These are phyloP conservation scores for Oryzias dopingdopingensis DNA, from an alignment of 2,797 vertebrate species.

Conservation along the genomic window DNA sequence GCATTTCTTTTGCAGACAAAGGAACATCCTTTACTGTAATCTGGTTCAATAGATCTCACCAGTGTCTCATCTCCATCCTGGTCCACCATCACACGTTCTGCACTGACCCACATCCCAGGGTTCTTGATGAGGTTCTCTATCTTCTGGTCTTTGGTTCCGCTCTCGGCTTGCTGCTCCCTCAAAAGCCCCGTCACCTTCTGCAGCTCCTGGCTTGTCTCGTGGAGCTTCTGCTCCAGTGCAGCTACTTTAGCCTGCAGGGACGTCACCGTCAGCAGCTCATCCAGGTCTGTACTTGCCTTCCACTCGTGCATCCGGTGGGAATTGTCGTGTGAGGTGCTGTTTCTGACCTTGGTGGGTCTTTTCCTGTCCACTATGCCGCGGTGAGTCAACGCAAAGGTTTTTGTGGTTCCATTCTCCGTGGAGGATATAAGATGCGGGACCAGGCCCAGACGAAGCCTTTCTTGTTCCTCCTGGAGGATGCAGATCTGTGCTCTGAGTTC, in stretches of 20 bases:
- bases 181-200: slow-evolving; percentile 73
- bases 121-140: slow-evolving; percentile 76
- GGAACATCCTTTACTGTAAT: slow-evolving; percentile 5
- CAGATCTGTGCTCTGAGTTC: slow-evolving; percentile 74
- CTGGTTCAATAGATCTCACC: slow-evolving; percentile 21
- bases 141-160: slow-evolving; percentile 77
- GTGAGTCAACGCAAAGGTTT: slow-evolving; percentile 11
- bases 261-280: slow-evolving; percentile 59
- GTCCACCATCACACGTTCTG: slow-evolving; percentile 42
- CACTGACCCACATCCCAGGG: slow-evolving; percentile 64
- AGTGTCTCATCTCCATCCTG: slow-evolving; percentile 38
- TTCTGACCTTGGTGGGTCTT: slow-evolving; percentile 35
- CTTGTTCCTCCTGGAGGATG: slow-evolving; percentile 71
- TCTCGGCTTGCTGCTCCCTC: slow-evolving; percentile 79
- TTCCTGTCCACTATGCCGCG: slow-evolving; percentile 31
- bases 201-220: slow-evolving; percentile 79
- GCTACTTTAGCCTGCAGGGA: slow-evolving; percentile 82
- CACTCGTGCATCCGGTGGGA: slow-evolving; percentile 56
- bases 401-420: slow-evolving; percentile 44
- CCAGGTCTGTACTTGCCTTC: slow-evolving; percentile 66
- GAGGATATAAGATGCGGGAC: slow-evolving; percentile 21
- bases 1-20: slow-evolving; percentile 8
- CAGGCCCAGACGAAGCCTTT: slow-evolving; percentile 56
- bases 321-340: slow-evolving; percentile 24
- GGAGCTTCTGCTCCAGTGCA: slow-evolving; percentile 82